Evolutionary conservation across 2,797 vertebrate species (phyloP), one percentile per base, ranked within the genome.

Genomic region (Pygocentrus nattereri): DNA sequence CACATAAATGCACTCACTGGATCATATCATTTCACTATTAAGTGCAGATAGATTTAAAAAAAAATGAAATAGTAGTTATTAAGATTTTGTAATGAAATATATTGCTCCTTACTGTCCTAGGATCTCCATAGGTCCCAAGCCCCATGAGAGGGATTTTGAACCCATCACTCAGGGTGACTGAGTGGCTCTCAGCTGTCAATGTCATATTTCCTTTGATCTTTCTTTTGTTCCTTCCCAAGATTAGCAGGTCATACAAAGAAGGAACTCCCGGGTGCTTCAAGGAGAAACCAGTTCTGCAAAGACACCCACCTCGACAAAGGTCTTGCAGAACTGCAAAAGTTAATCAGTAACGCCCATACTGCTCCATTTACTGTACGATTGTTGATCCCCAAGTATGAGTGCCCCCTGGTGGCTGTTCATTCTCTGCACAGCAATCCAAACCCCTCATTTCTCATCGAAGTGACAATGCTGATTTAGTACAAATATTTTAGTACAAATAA

Each of bases 101-200:
- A 16, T 50, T 1, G 2, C 38, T 23, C 78, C 96, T 95, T 92
- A 98, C 97, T 87, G 31, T 80, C 4, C 54, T 16, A 8, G 95
- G 96, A 80, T 95, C 88, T 4, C 91, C 92, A 73, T 95, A 98
- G 54, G 97, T 98, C 56, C 97, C 97, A 58, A 98, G 91, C 74
- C 97, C 97, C 0, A 98, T 85, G 4, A 98, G 38, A 3, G 97
- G 97, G 49, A 98, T 96, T 74, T 88, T 94, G 82, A 95, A 96
- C 16, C 97, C 96, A 73, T 98, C 96, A 87, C 38, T 95, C 38
- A 98, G 90, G 58, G 90, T 90, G 76, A 97, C 30, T 0, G 93
- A 93, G 86, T 96, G 96, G 25, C 58, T 92, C 59, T 91, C 80
- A 8, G 93, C 90, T 4, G 92, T 96, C 38, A 96, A 79, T 2